Evolutionary conservation across 1,140 invertebrate species (phyloP).

Genomic region (Ridgeia piscesae): DNA sequence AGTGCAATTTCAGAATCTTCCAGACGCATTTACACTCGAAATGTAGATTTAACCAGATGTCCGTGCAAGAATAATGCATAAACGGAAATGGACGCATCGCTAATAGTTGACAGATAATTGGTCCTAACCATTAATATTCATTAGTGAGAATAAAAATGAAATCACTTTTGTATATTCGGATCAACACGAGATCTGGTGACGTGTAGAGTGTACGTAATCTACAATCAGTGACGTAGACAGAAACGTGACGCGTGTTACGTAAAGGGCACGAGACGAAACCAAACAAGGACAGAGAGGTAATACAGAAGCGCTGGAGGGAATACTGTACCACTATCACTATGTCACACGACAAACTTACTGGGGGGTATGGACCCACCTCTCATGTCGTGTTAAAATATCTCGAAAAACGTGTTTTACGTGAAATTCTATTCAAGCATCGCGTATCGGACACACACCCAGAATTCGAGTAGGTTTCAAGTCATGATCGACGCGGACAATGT

Average conservation of each 20-base stretch:
- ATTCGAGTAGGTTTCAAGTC: neutral
- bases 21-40: no score
- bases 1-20: no score
- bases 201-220: neutral
- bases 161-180: neutral
- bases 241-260: neutral
- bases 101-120: no score
- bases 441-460: neutral
- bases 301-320: neutral
- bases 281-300: neutral
- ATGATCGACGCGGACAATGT: neutral
- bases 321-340: no score
- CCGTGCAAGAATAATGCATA: no score
- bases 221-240: neutral
- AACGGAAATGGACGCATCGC: no score
- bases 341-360: no score
- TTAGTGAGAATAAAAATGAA: neutral
- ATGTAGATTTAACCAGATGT: no score
- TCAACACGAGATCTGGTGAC: neutral
- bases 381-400: neutral
- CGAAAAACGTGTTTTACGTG: neutral
- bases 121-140: no score
- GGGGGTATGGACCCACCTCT: no score
- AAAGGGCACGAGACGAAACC: neutral
- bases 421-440: neutral